phyloP scores from a whole-genome alignment of 2,113 vertebrate genomes.

The Crypturellus undulatus region DNA sequence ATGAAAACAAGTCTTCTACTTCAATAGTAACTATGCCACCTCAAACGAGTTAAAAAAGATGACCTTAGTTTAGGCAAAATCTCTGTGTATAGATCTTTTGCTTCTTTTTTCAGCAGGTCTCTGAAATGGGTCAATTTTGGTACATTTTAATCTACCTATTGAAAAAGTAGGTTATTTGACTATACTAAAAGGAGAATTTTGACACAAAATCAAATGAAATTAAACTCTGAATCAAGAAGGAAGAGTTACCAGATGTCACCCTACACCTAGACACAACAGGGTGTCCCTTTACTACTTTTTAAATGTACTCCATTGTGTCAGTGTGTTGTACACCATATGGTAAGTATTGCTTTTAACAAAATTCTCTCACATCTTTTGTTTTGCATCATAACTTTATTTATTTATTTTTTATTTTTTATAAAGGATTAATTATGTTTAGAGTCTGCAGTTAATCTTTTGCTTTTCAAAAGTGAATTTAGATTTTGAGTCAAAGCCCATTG shows the following conservation, averaged over 20 bases:
- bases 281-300: constrained; percentile 39
- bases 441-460: background rate
- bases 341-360: constrained; percentile 39
- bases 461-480: constrained; percentile 12
- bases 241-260: constrained; percentile 42
- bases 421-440: constrained; percentile 8
- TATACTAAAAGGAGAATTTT: background rate
- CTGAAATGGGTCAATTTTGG: background rate
- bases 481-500: background rate
- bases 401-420: background rate
- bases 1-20: background rate
- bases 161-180: background rate
- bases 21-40: background rate
- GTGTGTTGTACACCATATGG: background rate
- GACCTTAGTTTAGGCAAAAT: background rate
- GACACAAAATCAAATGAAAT: constrained; percentile 27
- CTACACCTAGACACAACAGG: constrained; percentile 39
- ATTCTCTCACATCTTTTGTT: constrained; percentile 11
- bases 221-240: constrained; percentile 42
- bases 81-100: background rate
- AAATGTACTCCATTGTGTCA: background rate
- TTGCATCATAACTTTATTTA: constrained; percentile 34
- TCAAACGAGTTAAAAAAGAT: background rate
- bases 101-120: background rate
- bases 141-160: background rate